Percentiles rank a stretch among this genome's conserved stretches.
Evolutionary conservation across 2,113 vertebrate genomes (phyloP).

Genomic region (Antechinus stuartii): DNA sequence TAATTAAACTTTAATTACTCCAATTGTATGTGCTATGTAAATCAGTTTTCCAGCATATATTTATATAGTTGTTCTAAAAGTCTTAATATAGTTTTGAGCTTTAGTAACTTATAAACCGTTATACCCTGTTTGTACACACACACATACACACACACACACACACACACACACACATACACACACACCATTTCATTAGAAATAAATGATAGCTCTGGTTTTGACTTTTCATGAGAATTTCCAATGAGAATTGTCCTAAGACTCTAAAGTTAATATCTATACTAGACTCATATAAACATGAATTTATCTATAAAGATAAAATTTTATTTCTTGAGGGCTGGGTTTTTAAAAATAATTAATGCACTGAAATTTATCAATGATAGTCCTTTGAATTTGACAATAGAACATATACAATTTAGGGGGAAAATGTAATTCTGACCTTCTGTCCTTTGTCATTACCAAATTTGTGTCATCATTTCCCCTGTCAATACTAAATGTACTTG

Average conservation of each 20-base stretch:
- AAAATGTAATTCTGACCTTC: neutral
- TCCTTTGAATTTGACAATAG: conserved; percentile 15
- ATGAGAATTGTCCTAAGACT: conserved; percentile 42
- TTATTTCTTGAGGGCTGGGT: neutral
- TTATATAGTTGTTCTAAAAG: neutral
- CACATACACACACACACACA: too few species aligned
- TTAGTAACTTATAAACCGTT: neutral
- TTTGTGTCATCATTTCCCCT: neutral
- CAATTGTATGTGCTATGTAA: neutral
- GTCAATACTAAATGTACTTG: neutral
- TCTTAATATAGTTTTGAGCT: neutral
- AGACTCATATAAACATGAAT: neutral
- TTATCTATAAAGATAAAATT: conserved; percentile 1
- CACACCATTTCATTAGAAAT: neutral
- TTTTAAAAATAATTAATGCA: neutral
- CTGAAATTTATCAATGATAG: neutral
- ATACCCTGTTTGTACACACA: neutral
- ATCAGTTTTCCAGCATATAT: neutral
- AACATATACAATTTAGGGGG: neutral
- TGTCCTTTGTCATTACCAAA: conserved; percentile 16
- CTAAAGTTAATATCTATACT: neutral
- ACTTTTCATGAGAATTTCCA: conserved; percentile 16
- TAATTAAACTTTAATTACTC: neutral
- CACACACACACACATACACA: neutral
- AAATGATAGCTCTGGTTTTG: neutral